Base-by-base conservation (phyloP, 2,113 vertebrate genomes). In the Lasiurus borealis region DNA sequence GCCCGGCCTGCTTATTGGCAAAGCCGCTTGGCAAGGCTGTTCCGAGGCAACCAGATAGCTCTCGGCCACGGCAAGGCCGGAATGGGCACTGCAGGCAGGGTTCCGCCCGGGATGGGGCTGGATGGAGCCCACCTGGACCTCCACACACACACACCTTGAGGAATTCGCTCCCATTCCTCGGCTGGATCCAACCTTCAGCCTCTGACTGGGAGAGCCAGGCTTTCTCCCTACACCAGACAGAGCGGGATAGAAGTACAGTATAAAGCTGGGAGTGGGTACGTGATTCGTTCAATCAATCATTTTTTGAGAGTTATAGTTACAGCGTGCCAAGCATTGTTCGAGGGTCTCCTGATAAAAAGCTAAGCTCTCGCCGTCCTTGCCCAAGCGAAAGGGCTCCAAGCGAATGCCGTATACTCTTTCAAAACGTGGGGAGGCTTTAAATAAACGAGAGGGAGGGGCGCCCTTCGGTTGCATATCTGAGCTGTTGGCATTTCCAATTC, bases 401-500 rank as follows among this genome's bases (percentile, higher is more conserved):
- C 78, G 48, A 96, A 91, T 4, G 4, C 78, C 36, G 0, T 88
- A 52, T 96, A 91, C 31, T 95, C 88, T 97, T 94, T 95, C 95
- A 46, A 89, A 97, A 78, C 48, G 84, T 80, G 66, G 50, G 78
- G 89, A 83, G 85, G 34, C 80, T 96, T 95, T 97, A 88, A 96
- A 96, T 96, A 96, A 88, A 85, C 91, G 68, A 27, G 15, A 68
- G 27, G 88, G 82, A 40, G 84, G 75, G 62, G 76, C 5, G 57
- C n/a, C 57, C 88, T 95, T 85, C 6, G 0, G 73, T 81, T 86
- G 94, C 95, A 72, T 81, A 90, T 76, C 94, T 89, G 83, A 96
- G 91, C 80, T 91, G 92, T 10, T 97, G 96, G 95, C 90, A 89
- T 97, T 91, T 95, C 88, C 94, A 89, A 97, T 95, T 93, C 91